These are phyloP conservation scores for Drosophila pruinosa DNA, from an alignment of 1,140 invertebrate species.

Conservation along the genomic window DNA sequence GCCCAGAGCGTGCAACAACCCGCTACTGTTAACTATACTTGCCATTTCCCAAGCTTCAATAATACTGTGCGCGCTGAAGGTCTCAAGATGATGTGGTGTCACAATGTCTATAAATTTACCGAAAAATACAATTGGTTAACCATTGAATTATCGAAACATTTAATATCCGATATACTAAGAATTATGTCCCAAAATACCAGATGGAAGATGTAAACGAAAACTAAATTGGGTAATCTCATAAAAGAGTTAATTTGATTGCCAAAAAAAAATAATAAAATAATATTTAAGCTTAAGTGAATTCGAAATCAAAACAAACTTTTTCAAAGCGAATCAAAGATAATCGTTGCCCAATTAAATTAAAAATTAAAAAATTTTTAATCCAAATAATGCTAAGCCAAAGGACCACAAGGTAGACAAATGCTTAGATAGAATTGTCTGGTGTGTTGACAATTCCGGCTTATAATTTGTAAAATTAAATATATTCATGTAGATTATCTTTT, in stretches of 20 bases:
- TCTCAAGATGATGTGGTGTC: conserved; percentile 72
- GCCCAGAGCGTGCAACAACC: conserved; percentile 88
- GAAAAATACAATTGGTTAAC: neutral
- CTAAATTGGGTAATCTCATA: neutral
- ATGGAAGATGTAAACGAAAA: conserved; percentile 30
- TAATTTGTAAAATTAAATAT: too few relatives aligned
- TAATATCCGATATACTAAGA: conserved; percentile 9
- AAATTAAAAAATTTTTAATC: too few relatives aligned
- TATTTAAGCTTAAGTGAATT: neutral
- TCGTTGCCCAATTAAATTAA: too few relatives aligned
- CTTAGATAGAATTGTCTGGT: too few relatives aligned
- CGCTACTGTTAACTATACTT: conserved; percentile 86
- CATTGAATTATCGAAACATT: neutral
- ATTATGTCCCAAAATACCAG: conserved; percentile 66
- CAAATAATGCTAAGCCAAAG: too few relatives aligned
- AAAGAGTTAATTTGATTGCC: neutral
- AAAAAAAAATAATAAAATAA: neutral
- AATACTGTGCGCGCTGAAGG: conserved; percentile 84
- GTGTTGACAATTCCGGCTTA: too few relatives aligned
- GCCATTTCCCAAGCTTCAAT: conserved; percentile 89
- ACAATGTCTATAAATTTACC: conserved; percentile 59
- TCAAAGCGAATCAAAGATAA: too few relatives aligned
- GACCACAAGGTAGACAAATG: too few relatives aligned
- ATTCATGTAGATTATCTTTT: too few relatives aligned
- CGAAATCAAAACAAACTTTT: too few relatives aligned